A percentile compares a stretch with the other conserved stretches of the same genome.
Evolutionary conservation across 2,113 vertebrate genomes (phyloP).

Genomic region (Rhea pennata): DNA sequence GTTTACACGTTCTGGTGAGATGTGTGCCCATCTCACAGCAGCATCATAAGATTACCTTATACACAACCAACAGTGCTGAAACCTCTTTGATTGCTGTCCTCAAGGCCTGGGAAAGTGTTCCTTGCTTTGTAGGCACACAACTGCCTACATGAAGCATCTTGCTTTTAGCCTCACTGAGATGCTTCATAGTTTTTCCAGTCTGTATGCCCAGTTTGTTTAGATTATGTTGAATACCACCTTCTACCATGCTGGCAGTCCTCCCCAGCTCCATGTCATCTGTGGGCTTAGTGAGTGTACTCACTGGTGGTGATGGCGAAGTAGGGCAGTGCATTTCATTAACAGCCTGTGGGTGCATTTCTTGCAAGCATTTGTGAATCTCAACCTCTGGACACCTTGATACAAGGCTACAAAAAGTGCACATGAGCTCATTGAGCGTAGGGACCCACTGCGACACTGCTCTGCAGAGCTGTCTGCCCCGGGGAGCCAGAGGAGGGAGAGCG

Average conservation of each 20-base stretch:
- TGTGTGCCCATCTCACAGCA: neutral
- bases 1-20: neutral
- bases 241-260: slow-evolving; percentile 10
- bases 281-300: slow-evolving; percentile 1
- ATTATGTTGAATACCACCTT: slow-evolving; percentile 33
- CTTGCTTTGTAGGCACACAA: neutral
- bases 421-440: neutral
- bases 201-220: slow-evolving; percentile 6
- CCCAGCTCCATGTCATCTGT: neutral
- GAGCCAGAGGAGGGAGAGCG: neutral
- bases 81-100: neutral
- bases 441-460: neutral
- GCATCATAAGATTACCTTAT: neutral
- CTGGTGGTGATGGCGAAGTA: neutral
- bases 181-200: neutral
- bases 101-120: neutral
- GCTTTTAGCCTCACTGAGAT: neutral
- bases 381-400: neutral
- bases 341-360: neutral
- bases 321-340: neutral
- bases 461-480: neutral
- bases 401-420: neutral
- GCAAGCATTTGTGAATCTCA: neutral
- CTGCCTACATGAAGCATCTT: neutral
- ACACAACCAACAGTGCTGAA: neutral